phyloP scores from a whole-genome alignment of 1,140 invertebrate genomes.

The Drosophila bocki region DNA sequence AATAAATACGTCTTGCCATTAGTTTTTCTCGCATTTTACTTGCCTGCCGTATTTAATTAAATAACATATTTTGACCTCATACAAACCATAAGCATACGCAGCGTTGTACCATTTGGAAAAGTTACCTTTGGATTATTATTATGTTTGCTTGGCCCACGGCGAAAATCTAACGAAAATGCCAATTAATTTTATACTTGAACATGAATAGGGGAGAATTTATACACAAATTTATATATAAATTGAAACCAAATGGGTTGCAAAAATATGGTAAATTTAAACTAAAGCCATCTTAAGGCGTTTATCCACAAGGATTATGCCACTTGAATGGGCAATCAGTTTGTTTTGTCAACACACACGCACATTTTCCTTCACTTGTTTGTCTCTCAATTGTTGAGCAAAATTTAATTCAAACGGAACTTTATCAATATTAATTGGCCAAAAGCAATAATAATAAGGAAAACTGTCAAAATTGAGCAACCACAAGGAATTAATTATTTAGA shows the following conservation, averaged over 20 bases:
- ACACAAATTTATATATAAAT: background rate
- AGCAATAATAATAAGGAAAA: slow-evolving; percentile 17
- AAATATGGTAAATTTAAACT: background rate
- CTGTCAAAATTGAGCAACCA: slow-evolving; percentile 20
- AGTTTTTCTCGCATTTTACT: slow-evolving; percentile 31
- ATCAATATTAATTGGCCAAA: slow-evolving; percentile 55
- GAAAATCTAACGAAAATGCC: slow-evolving; percentile 16
- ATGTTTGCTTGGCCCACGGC: slow-evolving; percentile 7
- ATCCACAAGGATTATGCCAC: slow-evolving; percentile 11
- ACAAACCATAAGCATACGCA: slow-evolving; percentile 35
- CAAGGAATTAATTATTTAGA: slow-evolving; percentile 39
- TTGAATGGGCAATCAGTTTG: slow-evolving; percentile 29
- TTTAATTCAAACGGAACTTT: slow-evolving; percentile 5
- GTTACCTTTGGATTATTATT: background rate
- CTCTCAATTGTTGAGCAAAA: slow-evolving; percentile 22
- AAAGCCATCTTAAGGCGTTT: background rate
- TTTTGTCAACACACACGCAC: background rate
- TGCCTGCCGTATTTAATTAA: slow-evolving; percentile 44
- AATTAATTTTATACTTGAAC: slow-evolving; percentile 20
- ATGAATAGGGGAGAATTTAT: slow-evolving; percentile 3
- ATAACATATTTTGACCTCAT: slow-evolving; percentile 20
- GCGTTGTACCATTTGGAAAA: slow-evolving; percentile 17
- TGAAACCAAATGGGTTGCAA: slow-evolving; percentile 25
- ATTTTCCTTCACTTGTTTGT: slow-evolving; percentile 4
- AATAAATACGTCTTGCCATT: slow-evolving; percentile 45